These are phyloP conservation scores for Tapera naevia DNA, from an alignment of 2,797 vertebrate species.

Conservation along the genomic window DNA sequence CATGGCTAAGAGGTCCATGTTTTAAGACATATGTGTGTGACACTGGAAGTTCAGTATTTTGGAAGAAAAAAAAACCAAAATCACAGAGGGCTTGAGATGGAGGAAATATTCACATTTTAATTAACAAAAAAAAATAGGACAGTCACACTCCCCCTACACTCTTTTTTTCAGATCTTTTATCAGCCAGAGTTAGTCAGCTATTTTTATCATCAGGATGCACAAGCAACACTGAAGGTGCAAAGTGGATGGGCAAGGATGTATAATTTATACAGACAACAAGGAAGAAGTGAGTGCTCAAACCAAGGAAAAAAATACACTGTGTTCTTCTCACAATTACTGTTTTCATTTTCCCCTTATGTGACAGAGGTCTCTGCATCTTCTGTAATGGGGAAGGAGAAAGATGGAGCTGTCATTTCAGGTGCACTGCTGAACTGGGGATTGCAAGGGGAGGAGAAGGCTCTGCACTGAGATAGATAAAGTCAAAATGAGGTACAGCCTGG, in stretches of 20 bases:
- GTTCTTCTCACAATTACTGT: not conserved
- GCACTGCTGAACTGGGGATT: not conserved
- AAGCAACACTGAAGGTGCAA: not conserved
- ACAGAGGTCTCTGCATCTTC: not conserved
- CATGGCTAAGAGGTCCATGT: fast-evolving
- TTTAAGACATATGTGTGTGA: fast-evolving
- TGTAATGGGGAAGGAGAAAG: not conserved
- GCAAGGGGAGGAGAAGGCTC: not conserved
- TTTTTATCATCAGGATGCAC: conserved; percentile 24
- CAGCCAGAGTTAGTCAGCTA: not conserved
- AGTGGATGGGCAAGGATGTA: not conserved
- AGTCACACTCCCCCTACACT: conserved; percentile 30
- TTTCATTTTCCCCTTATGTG: not conserved
- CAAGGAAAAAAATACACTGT: not conserved
- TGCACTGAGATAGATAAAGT: not conserved
- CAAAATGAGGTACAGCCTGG: not conserved
- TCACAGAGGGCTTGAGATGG: not conserved
- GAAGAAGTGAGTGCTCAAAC: not conserved
- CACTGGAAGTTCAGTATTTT: no score
- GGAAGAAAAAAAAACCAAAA: not conserved
- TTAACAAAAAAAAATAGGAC: conserved; percentile 13
- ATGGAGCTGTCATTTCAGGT: not conserved
- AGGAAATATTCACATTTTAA: conserved; percentile 7
- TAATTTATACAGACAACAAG: not conserved
- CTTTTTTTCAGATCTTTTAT: not conserved